Base-by-base conservation (phyloP, 2,888 invertebrate genomes). In the Cyaniris semiargus region DNA sequence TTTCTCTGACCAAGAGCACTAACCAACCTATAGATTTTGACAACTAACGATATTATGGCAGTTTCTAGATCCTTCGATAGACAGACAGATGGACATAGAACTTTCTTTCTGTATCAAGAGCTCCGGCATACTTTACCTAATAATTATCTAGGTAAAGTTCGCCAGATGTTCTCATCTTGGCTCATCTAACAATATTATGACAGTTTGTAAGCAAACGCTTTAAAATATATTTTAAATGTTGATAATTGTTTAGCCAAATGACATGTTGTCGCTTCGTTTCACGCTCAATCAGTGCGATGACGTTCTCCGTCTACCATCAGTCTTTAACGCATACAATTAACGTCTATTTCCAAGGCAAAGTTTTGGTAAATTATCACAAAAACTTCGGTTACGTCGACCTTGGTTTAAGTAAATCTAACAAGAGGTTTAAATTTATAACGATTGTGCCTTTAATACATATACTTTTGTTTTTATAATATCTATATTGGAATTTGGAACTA, bases 221-320 rank as follows among this genome's bases (percentile, higher is more conserved):
- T 27, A 66, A 31, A 27, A 23, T 66, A 15, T n/a, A n/a, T n/a
- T 66, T 66, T 66, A 66, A 66, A 23, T 27, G 4, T 27, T 66
- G 15, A 66, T 66, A 66, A 66, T 66, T 66, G 27, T 27, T 13
- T 23, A 66, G 60, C 66, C 4, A 66, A 66, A 84, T 83, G 82
- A 81, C 83, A 77, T 78, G 81, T 84, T 89, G 89, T 89, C 90
- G 87, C 80, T 82, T 81, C 83, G 81, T 83, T 87, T 86, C 85
- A 87, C 89, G 87, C 89, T 84, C 86, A 87, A 89, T 89, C 87
- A 82, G 79, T 70, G 79, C 77, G 76, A 83, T 83, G 82, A 80
- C 84, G 85, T 84, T 85, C 18, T 4, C 53, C 15, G 53, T 53
- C 53, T 18, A 53, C 53, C 53, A 5, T 53, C 15, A 53, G 53